Conservation (phyloP, 1,140 invertebrate species). For the Rhysida immarginata region DNA sequence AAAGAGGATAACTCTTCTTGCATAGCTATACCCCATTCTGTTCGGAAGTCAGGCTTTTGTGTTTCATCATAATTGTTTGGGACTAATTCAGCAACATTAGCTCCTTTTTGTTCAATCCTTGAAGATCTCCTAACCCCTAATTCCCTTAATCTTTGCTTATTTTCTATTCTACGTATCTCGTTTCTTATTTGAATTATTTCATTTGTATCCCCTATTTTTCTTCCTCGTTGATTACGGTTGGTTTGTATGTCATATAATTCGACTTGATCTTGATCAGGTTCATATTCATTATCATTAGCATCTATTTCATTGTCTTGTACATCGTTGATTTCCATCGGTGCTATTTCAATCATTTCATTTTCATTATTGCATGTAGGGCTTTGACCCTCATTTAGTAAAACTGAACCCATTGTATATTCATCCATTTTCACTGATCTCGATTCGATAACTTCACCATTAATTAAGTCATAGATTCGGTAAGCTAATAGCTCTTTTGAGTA, state of each 20-base stretch:
- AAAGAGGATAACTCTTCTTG: conserved; percentile 18
- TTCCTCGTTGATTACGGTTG: not conserved
- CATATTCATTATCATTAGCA: not conserved
- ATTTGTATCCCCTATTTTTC: not conserved
- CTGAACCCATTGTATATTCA: not conserved
- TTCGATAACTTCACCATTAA: not conserved
- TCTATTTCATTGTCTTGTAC: not conserved
- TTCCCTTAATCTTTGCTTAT: not conserved
- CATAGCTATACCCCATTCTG: conserved; percentile 19
- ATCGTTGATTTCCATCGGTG: no score
- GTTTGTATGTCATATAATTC: not conserved
- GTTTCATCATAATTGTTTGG: conserved; percentile 10
- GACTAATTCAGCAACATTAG: conserved; percentile 12
- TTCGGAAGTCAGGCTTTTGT: no score
- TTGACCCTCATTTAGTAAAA: not conserved
- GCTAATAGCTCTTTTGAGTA: conserved; percentile 7
- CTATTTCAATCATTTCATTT: not conserved
- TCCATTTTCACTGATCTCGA: not conserved
- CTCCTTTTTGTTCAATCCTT: not conserved
- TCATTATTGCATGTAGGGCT: not conserved
- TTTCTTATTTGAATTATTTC: not conserved
- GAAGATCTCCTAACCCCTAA: not conserved
- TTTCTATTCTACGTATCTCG: conserved; percentile 1
- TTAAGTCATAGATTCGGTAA: conserved; percentile 8
- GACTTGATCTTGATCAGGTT: not conserved